phyloP scores from a whole-genome alignment of 2,113 vertebrate genomes.

The Anas platyrhynchos region DNA sequence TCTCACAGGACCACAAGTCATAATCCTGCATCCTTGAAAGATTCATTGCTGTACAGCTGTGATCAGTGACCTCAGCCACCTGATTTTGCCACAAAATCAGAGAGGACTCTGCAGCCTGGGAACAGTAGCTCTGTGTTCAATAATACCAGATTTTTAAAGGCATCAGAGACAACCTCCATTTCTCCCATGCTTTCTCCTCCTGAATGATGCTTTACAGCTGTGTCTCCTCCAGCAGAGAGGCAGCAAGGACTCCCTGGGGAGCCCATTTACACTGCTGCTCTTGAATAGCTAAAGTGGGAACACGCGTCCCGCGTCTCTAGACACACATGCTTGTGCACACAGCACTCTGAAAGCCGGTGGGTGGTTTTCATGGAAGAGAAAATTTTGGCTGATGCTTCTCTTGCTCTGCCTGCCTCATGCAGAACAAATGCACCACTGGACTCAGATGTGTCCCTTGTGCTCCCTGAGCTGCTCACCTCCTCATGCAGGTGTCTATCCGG shows the following conservation, averaged over 20 bases:
- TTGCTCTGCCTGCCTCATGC: background rate
- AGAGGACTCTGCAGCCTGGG: background rate
- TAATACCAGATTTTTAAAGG: background rate
- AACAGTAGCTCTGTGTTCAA: background rate
- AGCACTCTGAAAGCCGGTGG: background rate
- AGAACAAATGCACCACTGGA: fast-evolving
- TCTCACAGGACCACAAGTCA: background rate
- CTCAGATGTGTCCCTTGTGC: fast-evolving
- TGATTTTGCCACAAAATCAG: background rate
- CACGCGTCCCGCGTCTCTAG: background rate
- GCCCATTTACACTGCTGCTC: slow-evolving; percentile 22
- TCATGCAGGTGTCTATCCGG: background rate
- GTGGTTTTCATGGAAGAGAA: slow-evolving; percentile 19
- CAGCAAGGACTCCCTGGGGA: slow-evolving; percentile 25
- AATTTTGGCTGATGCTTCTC: background rate
- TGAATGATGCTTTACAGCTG: slow-evolving; percentile 46
- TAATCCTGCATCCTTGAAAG: background rate
- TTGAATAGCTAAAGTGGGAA: slow-evolving; percentile 49
- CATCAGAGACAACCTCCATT: background rate
- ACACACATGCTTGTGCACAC: background rate
- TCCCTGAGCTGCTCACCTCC: background rate
- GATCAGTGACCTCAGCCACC: background rate
- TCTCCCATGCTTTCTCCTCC: background rate
- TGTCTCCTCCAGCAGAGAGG: background rate
- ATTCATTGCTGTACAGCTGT: fast-evolving